These are phyloP conservation scores for Spodoptera litura DNA, from an alignment of 1,140 invertebrate species.

Conservation along the genomic window DNA sequence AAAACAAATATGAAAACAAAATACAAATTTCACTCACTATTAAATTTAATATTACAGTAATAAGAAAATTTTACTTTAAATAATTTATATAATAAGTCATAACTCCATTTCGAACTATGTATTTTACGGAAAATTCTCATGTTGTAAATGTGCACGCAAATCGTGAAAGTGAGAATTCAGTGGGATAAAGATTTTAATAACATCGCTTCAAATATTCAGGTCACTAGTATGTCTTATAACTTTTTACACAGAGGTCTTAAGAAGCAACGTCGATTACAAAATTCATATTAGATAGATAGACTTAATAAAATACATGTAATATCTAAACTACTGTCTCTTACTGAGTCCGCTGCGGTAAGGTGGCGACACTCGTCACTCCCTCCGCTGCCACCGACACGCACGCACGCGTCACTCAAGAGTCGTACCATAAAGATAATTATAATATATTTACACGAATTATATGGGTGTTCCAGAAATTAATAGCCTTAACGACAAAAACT, in stretches of 20 bases:
- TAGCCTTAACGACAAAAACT: constrained; percentile 83
- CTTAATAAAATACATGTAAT: constrained; percentile 85
- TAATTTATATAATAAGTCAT: constrained; percentile 83
- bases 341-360: constrained; percentile 55
- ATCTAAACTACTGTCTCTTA: constrained; percentile 83
- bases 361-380: constrained; percentile 21
- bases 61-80: constrained; percentile 84
- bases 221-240: constrained; percentile 85
- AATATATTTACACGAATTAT: constrained; percentile 86
- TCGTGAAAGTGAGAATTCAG: constrained; percentile 83
- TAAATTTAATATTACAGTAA: constrained; percentile 86
- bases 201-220: constrained; percentile 84
- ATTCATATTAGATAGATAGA: constrained; percentile 82
- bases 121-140: constrained; percentile 76
- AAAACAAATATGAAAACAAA: constrained; percentile 85
- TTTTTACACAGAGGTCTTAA: constrained; percentile 86
- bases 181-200: constrained; percentile 80
- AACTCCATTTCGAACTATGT: constrained; percentile 82
- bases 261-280: constrained; percentile 86
- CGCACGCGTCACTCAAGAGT: constrained; percentile 64
- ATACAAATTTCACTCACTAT: constrained; percentile 86
- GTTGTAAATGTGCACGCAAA: constrained; percentile 80
- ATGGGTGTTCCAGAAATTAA: constrained; percentile 83
- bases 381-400: constrained; percentile 41
- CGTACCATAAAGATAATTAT: constrained; percentile 83